Base-by-base conservation (phyloP, 2,797 vertebrate genomes). In the Pseudochirops cupreus region DNA sequence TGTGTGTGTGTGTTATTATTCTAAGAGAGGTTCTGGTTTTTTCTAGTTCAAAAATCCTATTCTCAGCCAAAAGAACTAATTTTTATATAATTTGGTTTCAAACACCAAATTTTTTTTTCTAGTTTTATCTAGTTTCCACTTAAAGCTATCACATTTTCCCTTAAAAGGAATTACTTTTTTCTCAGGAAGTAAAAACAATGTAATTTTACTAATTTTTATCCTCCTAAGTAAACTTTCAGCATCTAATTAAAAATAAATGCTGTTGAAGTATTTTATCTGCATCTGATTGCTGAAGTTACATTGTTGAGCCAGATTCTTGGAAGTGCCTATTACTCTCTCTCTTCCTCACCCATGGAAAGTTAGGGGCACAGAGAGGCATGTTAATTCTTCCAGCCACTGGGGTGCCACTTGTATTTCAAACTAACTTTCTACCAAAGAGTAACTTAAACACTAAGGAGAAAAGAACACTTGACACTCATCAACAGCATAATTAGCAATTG, bases 341-440 rank as follows among this genome's bases (percentile, higher is more conserved):
- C 67, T 16, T 39, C 6, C 31, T 28, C 59, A 12, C 0, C 29
- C 21, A 33, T 16, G 54, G 24, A 89, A 55, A 62, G 39, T 0
- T 33, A 52, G 50, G 67, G 57, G 93, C 89, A 95, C 91, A 31
- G 92, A 94, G 91, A 58, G 28, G 53, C 7, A 14, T 91, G 21
- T 94, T 95, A 54, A 58, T 90, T 95, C 82, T 92, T 94, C 92
- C 90, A 94, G 93, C 50, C 91, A 56, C 54, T 28, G 67, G 90
- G 31, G 67, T 74, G 53, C 90, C 56, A 52, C 87, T 95, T 67
- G 13, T 46, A 90, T 95, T 93, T 92, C 52, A n/a, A 91, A 55
- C 53, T 46, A 92, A 28, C 54, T 87, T 62, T 4, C 1, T 56
- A 26, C 67, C 33, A 56, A 93, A 62, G 56, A 94, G 94, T 93